A percentile compares a stretch with the other conserved stretches of the same genome.
These are phyloP conservation scores for Aelia acuminata DNA, from an alignment of 2,888 invertebrate species.

Conservation along the genomic window DNA sequence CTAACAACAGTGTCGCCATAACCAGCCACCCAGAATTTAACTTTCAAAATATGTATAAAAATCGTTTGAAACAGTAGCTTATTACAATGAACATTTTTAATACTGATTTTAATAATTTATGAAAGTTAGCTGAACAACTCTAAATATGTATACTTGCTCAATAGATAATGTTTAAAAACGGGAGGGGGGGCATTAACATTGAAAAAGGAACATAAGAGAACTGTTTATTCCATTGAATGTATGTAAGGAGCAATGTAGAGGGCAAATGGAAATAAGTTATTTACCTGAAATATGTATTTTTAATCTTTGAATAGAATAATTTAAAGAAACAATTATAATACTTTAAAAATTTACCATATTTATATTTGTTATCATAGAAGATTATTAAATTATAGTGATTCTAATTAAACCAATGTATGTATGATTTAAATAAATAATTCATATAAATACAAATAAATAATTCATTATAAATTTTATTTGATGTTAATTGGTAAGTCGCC, in stretches of 20 bases:
- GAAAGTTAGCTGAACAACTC: background rate
- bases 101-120: background rate
- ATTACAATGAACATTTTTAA: background rate
- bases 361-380: background rate
- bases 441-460: too few relatives aligned
- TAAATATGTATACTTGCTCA: background rate
- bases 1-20: constrained; percentile 31
- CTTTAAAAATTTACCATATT: background rate
- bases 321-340: too few relatives aligned
- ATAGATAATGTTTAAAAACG: background rate
- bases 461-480: too few relatives aligned
- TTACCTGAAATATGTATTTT: too few relatives aligned
- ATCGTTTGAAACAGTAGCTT: background rate
- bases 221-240: too few relatives aligned
- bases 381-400: background rate
- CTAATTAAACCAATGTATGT: too few relatives aligned
- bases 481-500: too few relatives aligned
- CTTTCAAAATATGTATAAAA: background rate
- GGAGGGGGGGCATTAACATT: background rate
- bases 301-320: too few relatives aligned
- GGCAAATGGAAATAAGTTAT: too few relatives aligned
- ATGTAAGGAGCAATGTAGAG: too few relatives aligned
- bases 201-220: too few relatives aligned
- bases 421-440: too few relatives aligned
- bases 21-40: background rate